Percentiles rank a stretch among this genome's conserved stretches.
Evolutionary conservation across 2,797 vertebrate species (phyloP).

Genomic region (Nyctibius grandis): DNA sequence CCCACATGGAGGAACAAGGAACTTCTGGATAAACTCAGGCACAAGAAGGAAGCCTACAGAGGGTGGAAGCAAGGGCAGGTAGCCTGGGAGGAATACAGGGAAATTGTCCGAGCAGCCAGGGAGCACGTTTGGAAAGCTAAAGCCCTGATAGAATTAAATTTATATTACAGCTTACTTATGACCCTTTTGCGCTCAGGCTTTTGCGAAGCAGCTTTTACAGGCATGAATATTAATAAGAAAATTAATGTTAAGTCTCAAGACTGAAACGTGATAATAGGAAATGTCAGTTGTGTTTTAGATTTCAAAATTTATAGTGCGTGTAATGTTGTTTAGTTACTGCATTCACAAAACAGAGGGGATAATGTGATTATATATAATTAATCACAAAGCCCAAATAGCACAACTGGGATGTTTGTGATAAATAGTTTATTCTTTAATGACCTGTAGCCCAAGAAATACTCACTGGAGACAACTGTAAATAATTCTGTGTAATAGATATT

Average conservation of each 20-base stretch:
- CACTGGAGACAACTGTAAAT: background rate
- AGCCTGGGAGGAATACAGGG: too few species aligned
- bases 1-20: too few species aligned
- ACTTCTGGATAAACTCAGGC: too few species aligned
- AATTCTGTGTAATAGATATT: background rate
- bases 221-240: background rate
- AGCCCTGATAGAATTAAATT: background rate
- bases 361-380: conserved; percentile 19
- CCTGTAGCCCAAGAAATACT: background rate
- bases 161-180: background rate
- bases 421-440: conserved; percentile 34
- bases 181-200: background rate
- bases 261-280: background rate
- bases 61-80: too few species aligned
- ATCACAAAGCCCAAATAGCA: background rate
- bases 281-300: background rate
- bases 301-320: background rate
- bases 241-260: background rate
- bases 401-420: conserved; percentile 5
- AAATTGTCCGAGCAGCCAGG: too few species aligned
- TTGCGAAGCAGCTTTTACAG: background rate
- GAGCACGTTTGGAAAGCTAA: too few species aligned
- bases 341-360: background rate
- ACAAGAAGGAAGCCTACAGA: too few species aligned
- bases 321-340: background rate